These are phyloP conservation scores for Himantopus leucocephalus DNA, from an alignment of 2,113 vertebrate genomes.

Conservation along the genomic window DNA sequence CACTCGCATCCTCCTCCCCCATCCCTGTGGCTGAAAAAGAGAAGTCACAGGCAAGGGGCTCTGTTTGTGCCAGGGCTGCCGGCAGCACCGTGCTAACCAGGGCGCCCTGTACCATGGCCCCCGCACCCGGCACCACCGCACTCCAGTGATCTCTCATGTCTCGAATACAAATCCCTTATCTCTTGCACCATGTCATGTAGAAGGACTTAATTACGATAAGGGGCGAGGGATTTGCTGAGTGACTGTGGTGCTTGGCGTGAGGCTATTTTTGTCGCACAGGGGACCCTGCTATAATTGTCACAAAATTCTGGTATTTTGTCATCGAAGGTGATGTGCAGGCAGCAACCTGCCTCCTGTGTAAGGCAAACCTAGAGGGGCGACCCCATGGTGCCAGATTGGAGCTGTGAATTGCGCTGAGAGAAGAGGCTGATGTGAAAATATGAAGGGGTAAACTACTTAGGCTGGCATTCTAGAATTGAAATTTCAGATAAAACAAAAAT, in stretches of 20 bases:
- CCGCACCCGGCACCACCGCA: fast-evolving
- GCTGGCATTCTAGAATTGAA: not conserved
- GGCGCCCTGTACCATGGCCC: fast-evolving
- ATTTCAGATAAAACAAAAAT: not conserved
- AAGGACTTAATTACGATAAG: conserved; percentile 8
- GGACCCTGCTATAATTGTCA: not conserved
- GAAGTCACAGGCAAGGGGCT: not conserved
- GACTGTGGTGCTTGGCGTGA: fast-evolving
- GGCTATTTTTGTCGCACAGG: fast-evolving
- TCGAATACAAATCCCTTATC: not conserved
- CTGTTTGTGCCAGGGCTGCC: not conserved
- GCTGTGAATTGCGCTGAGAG: fast-evolving
- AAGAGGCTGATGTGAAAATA: not conserved
- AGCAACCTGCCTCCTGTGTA: not conserved
- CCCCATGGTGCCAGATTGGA: fast-evolving
- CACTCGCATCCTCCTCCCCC: not conserved
- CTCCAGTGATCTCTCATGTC: not conserved
- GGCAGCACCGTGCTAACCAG: fast-evolving
- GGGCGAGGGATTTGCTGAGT: not conserved
- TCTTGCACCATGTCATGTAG: not conserved
- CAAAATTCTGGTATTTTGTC: not conserved
- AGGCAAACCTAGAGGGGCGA: not conserved
- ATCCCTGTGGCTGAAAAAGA: not conserved
- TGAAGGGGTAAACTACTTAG: not conserved
- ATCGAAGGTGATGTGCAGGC: not conserved